phyloP scores from a whole-genome alignment of 2,888 invertebrate species.

The Torymus texanus region DNA sequence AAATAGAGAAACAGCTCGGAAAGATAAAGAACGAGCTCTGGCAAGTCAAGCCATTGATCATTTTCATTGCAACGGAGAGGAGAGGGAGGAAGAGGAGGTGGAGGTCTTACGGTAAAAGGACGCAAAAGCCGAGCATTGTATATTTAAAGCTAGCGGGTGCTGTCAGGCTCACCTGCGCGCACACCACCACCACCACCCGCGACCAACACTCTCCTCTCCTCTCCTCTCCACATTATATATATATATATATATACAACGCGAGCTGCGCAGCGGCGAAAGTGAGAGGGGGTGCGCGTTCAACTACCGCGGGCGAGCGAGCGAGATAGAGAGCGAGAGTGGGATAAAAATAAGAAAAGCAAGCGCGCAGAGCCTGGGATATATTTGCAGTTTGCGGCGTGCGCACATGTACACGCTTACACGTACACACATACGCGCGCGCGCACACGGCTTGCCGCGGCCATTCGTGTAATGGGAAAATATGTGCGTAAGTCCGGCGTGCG shows the following conservation, averaged over 20 bases:
- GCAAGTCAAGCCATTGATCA: constrained; percentile 14
- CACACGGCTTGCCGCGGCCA: background rate
- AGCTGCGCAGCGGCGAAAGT: background rate
- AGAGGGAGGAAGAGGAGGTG: background rate
- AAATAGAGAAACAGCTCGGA: too few species aligned
- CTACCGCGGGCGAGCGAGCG: background rate
- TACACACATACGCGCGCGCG: background rate
- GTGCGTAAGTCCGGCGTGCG: constrained; percentile 13
- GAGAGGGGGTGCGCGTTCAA: background rate
- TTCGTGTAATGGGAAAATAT: constrained; percentile 36
- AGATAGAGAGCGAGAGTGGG: background rate
- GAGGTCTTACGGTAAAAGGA: background rate
- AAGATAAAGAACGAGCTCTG: too few species aligned
- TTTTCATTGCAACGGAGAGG: constrained; percentile 11
- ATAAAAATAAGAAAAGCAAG: constrained; percentile 36
- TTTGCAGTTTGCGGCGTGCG: constrained; percentile 21
- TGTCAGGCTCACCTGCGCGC: constrained; percentile 40
- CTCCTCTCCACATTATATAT: background rate
- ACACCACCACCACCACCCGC: background rate
- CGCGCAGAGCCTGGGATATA: constrained; percentile 3
- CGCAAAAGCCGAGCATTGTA: constrained; percentile 19
- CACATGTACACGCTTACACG: constrained; percentile 7
- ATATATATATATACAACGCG: too few species aligned
- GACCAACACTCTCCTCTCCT: constrained; percentile 9
- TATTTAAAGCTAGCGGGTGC: constrained; percentile 38